Evolutionary conservation across 2,888 invertebrate species (phyloP).

Genomic region (Drosophila nigritarsus): DNA sequence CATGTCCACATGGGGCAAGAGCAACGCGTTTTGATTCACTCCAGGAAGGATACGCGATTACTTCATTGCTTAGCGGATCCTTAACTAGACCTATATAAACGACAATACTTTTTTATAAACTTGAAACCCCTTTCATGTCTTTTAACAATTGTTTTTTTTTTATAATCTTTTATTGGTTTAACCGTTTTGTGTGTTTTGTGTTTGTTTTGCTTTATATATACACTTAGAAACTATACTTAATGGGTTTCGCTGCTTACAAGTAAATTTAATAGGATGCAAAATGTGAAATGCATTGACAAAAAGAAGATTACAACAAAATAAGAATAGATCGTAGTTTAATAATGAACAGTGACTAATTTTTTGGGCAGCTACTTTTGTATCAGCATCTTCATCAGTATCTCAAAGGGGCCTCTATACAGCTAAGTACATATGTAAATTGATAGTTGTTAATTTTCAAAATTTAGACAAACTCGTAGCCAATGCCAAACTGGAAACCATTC

Average conservation of each 20-base stretch:
- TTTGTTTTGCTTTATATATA: constrained; percentile 46
- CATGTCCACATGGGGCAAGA: constrained; percentile 4
- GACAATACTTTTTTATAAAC: not conserved
- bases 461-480: constrained; percentile 92
- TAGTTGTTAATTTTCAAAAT: not conserved
- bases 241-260: constrained; percentile 41
- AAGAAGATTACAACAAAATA: constrained; percentile 51
- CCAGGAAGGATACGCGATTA: not conserved
- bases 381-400: not conserved
- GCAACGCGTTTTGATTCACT: not conserved
- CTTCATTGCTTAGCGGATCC: not conserved
- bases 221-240: constrained; percentile 60
- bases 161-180: constrained; percentile 17
- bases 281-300: constrained; percentile 68
- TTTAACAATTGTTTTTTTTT: constrained; percentile 21
- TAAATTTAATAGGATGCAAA: constrained; percentile 53
- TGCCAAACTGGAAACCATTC: constrained; percentile 93
- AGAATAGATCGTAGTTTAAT: constrained; percentile 16
- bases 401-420: constrained; percentile 18
- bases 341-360: constrained; percentile 34
- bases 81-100: constrained; percentile 5
- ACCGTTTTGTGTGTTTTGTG: constrained; percentile 17
- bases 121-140: not conserved
- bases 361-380: constrained; percentile 21
- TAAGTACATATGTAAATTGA: constrained; percentile 39